Evolutionary conservation across 1,140 invertebrate species (phyloP).

Genomic region (Polypedilum vanderplanki): DNA sequence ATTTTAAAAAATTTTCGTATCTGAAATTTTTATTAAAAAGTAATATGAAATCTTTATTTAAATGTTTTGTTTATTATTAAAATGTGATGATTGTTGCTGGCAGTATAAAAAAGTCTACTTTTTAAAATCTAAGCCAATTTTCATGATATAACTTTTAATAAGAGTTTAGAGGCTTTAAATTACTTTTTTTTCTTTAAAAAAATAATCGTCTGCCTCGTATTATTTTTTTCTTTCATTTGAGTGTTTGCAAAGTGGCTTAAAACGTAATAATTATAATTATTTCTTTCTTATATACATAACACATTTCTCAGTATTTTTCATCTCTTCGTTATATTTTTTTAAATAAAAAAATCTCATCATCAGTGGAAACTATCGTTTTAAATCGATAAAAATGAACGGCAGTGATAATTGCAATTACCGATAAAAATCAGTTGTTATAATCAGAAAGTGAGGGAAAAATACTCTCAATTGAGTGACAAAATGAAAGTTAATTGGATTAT

Average conservation of each 20-base stretch:
- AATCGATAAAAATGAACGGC: no score
- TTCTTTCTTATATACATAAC: background rate
- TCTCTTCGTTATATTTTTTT: background rate
- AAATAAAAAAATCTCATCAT: slow-evolving; percentile 19
- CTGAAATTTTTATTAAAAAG: no score
- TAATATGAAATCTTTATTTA: background rate
- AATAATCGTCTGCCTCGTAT: no score
- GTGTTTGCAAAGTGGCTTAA: no score
- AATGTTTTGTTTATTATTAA: background rate
- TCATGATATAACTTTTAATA: background rate
- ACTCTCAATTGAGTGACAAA: no score
- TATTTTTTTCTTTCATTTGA: no score
- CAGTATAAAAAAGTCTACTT: background rate
- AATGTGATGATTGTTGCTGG: background rate
- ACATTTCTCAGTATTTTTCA: background rate
- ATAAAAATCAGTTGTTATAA: no score
- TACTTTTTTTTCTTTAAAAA: background rate
- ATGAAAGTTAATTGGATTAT: no score
- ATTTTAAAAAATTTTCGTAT: no score
- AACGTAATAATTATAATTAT: no score
- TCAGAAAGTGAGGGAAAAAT: no score
- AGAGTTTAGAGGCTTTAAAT: background rate
- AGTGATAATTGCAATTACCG: no score
- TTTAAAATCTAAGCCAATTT: slow-evolving; percentile 9
- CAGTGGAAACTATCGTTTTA: background rate